Evolutionary conservation across 2,888 invertebrate genomes (phyloP), one percentile per base, ranked within the genome.

Genomic region (Petrolisthes cinctipes): DNA sequence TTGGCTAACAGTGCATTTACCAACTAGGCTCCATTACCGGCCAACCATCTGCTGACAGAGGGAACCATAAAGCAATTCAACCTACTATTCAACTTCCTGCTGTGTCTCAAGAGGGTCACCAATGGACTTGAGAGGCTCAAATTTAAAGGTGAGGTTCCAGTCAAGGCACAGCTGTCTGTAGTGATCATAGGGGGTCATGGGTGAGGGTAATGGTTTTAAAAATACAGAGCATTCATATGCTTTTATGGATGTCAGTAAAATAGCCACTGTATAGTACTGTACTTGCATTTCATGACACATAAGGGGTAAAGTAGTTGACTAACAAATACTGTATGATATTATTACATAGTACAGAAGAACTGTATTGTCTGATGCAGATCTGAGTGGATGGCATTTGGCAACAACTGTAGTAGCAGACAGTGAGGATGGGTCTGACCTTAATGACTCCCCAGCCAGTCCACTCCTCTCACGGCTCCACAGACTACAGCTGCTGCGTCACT

Each of bases 401-500:
- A 53, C 56, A 53, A 11, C 9, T 6, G 20, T 20, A 14, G 82
- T 66, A 17, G 5, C 53, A 23, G 82, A 66, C 2, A 66, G 37
- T 56, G 61, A 61, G 6, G n/a, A 17, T 56, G 54, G 66, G 0
- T 6, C 83, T 11, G 82, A 54, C 37, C 37, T 17, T 0, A 82
- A 11, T 17, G 87, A 80, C 23, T 76, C 78, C 11, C 14, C 61
- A 4, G 53, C 57, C 11, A 75, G 53, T 4, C 84, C 84, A 7
- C 76, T 88, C 17, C 87, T 53, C 51, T 84, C 84, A 9, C 83
- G 87, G 17, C 85, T 88, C 9, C 88, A 88, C 56, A 80, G 85
- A n/a, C 68, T 88, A n/a, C 85, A 88, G 68, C 73, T 88, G 56
- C 17, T 88, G n/a, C 75, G 88, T n/a, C 85, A 80, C 61, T 88